These are phyloP conservation scores for Spialia ferax DNA, from an alignment of 2,888 invertebrate species.

Conservation along the genomic window DNA sequence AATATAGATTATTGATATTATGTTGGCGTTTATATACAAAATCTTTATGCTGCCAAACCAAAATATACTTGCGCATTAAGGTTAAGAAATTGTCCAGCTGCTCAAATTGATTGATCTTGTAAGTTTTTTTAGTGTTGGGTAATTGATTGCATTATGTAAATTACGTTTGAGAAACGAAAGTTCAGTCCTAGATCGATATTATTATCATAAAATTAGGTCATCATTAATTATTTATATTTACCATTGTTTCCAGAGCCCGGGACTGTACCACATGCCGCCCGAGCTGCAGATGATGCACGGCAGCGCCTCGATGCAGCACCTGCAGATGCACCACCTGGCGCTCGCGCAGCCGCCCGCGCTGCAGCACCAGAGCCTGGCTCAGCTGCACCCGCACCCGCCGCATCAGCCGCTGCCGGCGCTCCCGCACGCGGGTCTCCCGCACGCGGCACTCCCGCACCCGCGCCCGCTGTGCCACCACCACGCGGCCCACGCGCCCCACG, in stretches of 20 bases:
- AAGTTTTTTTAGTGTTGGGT: no score
- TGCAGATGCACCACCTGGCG: conserved; percentile 69
- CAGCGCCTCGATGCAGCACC: conserved; percentile 77
- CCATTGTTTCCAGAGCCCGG: conserved; percentile 63
- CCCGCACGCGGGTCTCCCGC: conserved; percentile 56
- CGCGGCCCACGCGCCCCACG: conserved; percentile 46
- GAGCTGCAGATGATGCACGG: conserved; percentile 77
- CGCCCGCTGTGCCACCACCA: conserved; percentile 66
- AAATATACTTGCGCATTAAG: no score
- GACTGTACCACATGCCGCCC: conserved; percentile 83
- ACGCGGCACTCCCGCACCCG: conserved; percentile 50
- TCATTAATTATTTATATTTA: no score
- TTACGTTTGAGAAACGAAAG: no score
- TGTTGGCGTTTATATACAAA: no score
- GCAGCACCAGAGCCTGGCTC: conserved; percentile 52
- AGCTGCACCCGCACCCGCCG: conserved; percentile 56
- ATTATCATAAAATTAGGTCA: no score
- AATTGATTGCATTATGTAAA: no score
- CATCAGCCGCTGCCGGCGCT: conserved; percentile 47
- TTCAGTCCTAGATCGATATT: no score
- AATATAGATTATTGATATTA: no score
- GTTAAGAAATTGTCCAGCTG: no score
- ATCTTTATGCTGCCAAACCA: no score
- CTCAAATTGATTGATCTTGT: no score
- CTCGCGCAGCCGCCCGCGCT: conserved; percentile 44